Evolutionary conservation across 2,888 invertebrate genomes (phyloP).

Genomic region (Dynastes grantii): DNA sequence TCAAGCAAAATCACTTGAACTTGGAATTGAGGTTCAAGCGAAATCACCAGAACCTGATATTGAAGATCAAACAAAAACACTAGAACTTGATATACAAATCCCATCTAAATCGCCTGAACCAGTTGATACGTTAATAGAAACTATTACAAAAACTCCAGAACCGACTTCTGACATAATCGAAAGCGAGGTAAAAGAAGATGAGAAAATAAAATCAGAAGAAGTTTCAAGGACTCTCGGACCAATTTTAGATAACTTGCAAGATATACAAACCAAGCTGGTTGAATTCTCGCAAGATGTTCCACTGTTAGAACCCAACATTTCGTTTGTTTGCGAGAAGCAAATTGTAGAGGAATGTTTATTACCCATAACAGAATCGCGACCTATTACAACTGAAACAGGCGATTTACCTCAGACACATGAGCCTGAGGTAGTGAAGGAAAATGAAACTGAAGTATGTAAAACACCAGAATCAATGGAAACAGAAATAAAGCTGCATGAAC

Average conservation of each 20-base stretch:
- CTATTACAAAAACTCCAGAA: neutral
- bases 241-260: constrained; percentile 5
- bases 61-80: too few species aligned
- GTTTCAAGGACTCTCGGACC: neutral
- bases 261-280: neutral
- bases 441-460: neutral
- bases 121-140: neutral
- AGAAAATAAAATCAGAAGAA: neutral
- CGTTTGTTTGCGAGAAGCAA: constrained; percentile 16
- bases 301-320: neutral
- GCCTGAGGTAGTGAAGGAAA: neutral
- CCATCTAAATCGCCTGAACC: too few species aligned
- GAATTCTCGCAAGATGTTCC: neutral
- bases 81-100: too few species aligned
- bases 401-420: neutral
- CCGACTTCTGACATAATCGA: too few species aligned
- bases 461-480: neutral
- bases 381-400: neutral
- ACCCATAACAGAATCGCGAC: neutral
- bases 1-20: neutral
- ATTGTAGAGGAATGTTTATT: neutral
- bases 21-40: too few species aligned
- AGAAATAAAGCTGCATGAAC: neutral
- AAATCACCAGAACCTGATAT: constrained; percentile 12
- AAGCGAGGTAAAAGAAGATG: too few species aligned